A percentile compares a stretch with the other conserved stretches of the same genome.
phyloP scores from a whole-genome alignment of 2,113 vertebrate genomes.

The Pristiophorus japonicus region DNA sequence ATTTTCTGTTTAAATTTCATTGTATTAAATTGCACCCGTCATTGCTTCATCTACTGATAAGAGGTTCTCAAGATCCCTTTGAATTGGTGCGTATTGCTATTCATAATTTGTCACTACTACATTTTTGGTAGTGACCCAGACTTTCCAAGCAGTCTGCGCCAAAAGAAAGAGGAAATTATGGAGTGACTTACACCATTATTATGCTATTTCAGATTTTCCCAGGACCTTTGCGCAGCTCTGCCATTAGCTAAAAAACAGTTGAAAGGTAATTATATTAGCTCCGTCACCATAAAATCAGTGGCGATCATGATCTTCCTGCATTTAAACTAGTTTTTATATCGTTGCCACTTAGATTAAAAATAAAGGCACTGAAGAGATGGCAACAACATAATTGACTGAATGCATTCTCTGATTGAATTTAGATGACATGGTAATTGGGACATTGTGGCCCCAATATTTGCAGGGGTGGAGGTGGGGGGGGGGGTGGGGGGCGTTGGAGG shows the following conservation, averaged over 20 bases:
- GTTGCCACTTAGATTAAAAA: too few relatives aligned
- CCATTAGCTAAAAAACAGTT: background rate
- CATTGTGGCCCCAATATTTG: too few relatives aligned
- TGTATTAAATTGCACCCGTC: background rate
- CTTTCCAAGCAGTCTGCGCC: background rate
- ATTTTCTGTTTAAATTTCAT: background rate
- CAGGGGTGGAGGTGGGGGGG: too few relatives aligned
- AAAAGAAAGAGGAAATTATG: background rate
- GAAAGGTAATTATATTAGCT: background rate
- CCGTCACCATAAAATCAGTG: too few relatives aligned
- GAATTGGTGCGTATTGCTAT: background rate
- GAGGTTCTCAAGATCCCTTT: background rate
- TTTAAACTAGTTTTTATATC: too few relatives aligned
- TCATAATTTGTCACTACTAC: background rate
- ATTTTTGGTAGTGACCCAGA: background rate
- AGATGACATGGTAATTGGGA: too few relatives aligned
- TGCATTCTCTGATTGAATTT: too few relatives aligned
- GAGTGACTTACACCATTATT: background rate
- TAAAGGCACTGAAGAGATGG: too few relatives aligned
- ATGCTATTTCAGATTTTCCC: background rate
- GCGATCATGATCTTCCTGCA: too few relatives aligned
- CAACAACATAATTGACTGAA: too few relatives aligned
- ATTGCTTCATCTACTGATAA: background rate
- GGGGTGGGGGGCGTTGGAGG: too few relatives aligned
- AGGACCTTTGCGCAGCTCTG: background rate